Evolutionary conservation across 2,888 invertebrate genomes (phyloP).

Genomic region (Peribatodes rhomboidaria): DNA sequence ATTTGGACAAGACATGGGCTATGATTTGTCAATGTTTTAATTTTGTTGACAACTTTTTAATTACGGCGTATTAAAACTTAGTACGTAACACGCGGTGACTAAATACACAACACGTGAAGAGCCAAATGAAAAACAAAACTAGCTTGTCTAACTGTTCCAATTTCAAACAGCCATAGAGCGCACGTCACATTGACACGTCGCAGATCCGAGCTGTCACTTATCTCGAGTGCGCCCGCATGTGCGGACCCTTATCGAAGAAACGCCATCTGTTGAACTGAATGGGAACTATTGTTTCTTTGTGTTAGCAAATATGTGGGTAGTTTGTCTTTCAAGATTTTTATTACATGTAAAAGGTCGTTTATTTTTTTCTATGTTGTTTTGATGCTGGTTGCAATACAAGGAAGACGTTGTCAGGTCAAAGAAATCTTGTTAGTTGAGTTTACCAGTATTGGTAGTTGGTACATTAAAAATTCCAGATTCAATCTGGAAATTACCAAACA

Average conservation of each 20-base stretch:
- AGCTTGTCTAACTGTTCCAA: slow-evolving; percentile 1
- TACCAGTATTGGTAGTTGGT: background rate
- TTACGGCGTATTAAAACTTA: no score
- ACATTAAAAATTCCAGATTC: no score
- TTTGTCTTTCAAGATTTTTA: slow-evolving; percentile 11
- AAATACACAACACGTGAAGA: no score
- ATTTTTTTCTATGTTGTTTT: background rate
- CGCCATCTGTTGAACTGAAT: slow-evolving; percentile 30
- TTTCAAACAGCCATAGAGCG: slow-evolving; percentile 10
- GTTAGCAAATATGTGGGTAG: slow-evolving; percentile 20
- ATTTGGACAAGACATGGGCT: no score
- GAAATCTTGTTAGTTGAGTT: background rate
- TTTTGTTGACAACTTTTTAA: no score
- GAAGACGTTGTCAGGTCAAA: background rate
- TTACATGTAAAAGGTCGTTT: background rate
- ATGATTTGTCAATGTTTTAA: no score
- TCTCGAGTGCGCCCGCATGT: slow-evolving; percentile 27
- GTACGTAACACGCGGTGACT: no score
- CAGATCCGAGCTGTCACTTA: slow-evolving; percentile 26
- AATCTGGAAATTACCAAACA: no score
- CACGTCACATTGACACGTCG: slow-evolving; percentile 15
- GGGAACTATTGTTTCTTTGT: slow-evolving; percentile 28
- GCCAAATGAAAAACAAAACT: background rate
- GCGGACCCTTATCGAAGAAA: slow-evolving; percentile 23
- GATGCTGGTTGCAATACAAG: background rate